These are phyloP conservation scores for Platichthys flesus DNA, from an alignment of 2,113 vertebrate species.

Conservation along the genomic window DNA sequence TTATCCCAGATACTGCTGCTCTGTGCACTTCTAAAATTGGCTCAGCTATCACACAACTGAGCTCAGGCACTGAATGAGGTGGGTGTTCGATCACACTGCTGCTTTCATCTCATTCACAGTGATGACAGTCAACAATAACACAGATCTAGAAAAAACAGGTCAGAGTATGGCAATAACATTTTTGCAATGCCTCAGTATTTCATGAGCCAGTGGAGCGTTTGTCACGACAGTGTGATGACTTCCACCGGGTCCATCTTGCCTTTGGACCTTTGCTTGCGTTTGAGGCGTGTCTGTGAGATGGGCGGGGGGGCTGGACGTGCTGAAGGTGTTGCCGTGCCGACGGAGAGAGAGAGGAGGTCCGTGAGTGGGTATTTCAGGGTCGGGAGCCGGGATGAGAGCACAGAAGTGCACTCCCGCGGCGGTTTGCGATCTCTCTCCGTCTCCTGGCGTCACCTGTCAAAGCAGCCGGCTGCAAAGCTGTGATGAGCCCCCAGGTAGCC, in stretches of 20 bases:
- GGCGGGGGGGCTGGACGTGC: constrained; percentile 38
- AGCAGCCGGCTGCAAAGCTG: constrained; percentile 82
- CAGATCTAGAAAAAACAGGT: constrained; percentile 50
- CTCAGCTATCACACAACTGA: constrained; percentile 66
- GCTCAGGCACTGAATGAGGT: constrained; percentile 73
- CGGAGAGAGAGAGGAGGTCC: constrained; percentile 76
- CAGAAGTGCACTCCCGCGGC: constrained; percentile 43
- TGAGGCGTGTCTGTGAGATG: constrained; percentile 69
- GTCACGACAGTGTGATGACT: constrained; percentile 80
- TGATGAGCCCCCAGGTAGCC: constrained; percentile 85
- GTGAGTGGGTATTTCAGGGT: constrained; percentile 57
- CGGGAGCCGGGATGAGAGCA: constrained; percentile 57
- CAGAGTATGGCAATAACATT: constrained; percentile 23
- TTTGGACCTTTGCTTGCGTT: constrained; percentile 77
- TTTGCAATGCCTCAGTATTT: constrained; percentile 34
- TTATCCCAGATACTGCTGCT: constrained; percentile 54
- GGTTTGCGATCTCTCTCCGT: constrained; percentile 75
- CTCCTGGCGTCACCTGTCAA: constrained; percentile 87
- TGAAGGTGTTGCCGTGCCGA: constrained; percentile 53
- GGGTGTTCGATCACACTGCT: constrained; percentile 58
- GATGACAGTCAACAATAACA: constrained; percentile 64
- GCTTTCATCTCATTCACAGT: constrained; percentile 77
- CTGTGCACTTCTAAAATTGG: constrained; percentile 59
- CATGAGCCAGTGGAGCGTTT: constrained; percentile 34
- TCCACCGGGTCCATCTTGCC: constrained; percentile 70